Evolutionary conservation across 2,797 vertebrate genomes (phyloP).

Genomic region (Gymnoscopelus braueri): DNA sequence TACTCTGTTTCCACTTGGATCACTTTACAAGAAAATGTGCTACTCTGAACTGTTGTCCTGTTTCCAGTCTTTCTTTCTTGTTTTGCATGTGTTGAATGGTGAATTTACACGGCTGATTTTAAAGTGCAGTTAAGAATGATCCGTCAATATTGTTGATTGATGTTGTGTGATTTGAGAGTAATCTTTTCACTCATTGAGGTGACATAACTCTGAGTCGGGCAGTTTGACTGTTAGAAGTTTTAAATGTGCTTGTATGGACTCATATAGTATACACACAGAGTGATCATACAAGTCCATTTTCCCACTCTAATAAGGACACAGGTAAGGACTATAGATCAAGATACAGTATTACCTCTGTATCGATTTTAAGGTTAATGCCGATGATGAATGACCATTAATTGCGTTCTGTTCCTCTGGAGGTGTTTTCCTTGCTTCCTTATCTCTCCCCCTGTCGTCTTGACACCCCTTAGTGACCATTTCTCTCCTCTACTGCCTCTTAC

Average conservation of each 20-base stretch:
- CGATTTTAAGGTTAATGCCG: conserved; percentile 18
- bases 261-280: no score
- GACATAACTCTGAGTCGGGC: no score
- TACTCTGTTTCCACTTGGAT: not conserved
- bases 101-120: no score
- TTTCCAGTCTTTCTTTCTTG: no score
- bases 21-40: not conserved
- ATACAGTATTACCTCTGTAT: conserved; percentile 58
- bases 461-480: conserved; percentile 59
- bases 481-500: conserved; percentile 71
- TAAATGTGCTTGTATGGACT: no score
- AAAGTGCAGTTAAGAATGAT: not conserved
- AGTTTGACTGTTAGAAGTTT: no score
- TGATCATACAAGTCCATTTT: no score
- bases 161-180: conserved; percentile 4
- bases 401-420: conserved; percentile 70
- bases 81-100: no score
- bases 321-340: conserved; percentile 14
- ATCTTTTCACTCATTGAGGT: no score
- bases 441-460: conserved; percentile 86
- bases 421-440: conserved; percentile 88
- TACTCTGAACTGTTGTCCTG: not conserved
- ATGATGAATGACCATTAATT: conserved; percentile 31
- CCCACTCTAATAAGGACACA: no score
- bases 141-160: conserved; percentile 1